Evolutionary conservation across 2,797 vertebrate genomes (phyloP), one percentile per base, ranked within the genome.

Genomic region (Hemibagrus guttatus): DNA sequence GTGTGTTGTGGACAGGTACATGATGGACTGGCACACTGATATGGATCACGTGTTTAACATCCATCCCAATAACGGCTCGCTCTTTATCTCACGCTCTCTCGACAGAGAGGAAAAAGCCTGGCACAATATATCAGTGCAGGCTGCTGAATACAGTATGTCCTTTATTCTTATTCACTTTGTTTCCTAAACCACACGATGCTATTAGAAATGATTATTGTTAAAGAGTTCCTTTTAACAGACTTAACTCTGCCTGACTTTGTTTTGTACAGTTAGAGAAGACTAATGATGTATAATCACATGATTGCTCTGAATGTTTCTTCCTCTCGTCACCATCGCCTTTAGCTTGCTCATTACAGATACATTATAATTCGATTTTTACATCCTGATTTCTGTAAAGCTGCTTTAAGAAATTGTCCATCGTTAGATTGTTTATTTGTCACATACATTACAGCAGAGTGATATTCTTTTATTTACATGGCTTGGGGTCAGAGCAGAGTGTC

Each of bases 11-110:
- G 59, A 88, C 95, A 99, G 98, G 93, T 99, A 99, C 93, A 96
- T 97, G 66, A 96, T 99, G 59, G 98, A 99, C 93, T 97, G 98
- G 12, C 97, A 96, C 89, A 99, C 97, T 0, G 98, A 99, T 93
- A 96, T 99, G 97, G 98, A 99, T 95, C 94, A 97, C 87, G 94
- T 99, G 90, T 99, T 99, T 94, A 97, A 97, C 94, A 93, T 99
- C 88, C 96, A 98, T 91, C 95, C 97, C 64, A 96, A 95, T 88
- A 99, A 98, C 26, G 98, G 98, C 85, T 98, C 97, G 0, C 93
- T 99, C 93, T 98, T 97, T 92, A 95, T 96, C 88, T 96, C 97
- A n/a, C 95, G 96, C 92, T 93, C 95, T 80, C 95, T 99, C 89
- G 98, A 99, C 95, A 94, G 98, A 69, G 98, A 99, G 92, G 95